Evolutionary conservation across 2,113 vertebrate genomes (phyloP).

Genomic region (Perca fluviatilis): DNA sequence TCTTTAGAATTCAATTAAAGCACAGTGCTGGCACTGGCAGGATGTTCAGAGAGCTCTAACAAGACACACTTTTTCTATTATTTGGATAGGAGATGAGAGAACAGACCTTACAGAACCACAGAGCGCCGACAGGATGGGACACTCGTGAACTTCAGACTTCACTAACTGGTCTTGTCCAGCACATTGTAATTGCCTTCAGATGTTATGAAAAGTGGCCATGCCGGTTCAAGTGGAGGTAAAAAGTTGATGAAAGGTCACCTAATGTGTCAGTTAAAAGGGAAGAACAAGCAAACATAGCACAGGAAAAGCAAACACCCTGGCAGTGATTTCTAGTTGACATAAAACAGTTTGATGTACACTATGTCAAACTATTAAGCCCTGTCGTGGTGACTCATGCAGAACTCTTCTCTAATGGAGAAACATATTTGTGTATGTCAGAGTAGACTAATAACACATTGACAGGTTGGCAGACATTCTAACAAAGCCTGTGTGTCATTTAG

Average conservation of each 20-base stretch:
- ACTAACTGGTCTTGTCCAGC: background rate
- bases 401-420: slow-evolving; percentile 43
- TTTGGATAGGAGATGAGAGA: slow-evolving; percentile 26
- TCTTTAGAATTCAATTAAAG: slow-evolving; percentile 47
- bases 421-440: slow-evolving; percentile 42
- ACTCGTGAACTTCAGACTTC: slow-evolving; percentile 14
- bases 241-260: slow-evolving; percentile 40
- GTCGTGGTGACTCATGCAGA: slow-evolving; percentile 26
- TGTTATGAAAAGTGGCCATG: slow-evolving; percentile 21
- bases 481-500: slow-evolving; percentile 37
- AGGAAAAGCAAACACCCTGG: slow-evolving; percentile 58
- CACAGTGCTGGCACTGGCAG: background rate
- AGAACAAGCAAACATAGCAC: slow-evolving; percentile 57
- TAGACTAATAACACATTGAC: slow-evolving; percentile 21
- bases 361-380: slow-evolving; percentile 40
- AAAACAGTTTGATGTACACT: slow-evolving; percentile 46
- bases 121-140: background rate
- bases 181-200: slow-evolving; percentile 56
- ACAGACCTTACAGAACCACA: background rate
- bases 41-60: slow-evolving; percentile 12
- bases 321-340: slow-evolving; percentile 59
- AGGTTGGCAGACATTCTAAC: slow-evolving; percentile 37
- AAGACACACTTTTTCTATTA: slow-evolving; percentile 11
- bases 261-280: slow-evolving; percentile 47
- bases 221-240: slow-evolving; percentile 51